These are phyloP conservation scores for Sminthurinus aureus DNA, from an alignment of 2,888 invertebrate species.

Conservation along the genomic window DNA sequence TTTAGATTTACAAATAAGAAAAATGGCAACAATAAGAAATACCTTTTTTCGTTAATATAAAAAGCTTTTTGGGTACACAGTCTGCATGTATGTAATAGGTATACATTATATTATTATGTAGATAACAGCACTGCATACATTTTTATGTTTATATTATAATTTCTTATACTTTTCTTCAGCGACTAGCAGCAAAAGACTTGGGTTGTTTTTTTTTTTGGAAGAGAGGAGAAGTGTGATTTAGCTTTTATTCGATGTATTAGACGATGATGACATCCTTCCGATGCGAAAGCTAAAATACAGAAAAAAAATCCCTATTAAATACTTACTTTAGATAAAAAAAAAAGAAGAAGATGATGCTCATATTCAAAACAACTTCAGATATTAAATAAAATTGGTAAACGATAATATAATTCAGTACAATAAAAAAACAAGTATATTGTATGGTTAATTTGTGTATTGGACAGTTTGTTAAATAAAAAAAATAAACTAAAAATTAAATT, in stretches of 20 bases:
- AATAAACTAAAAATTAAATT: neutral
- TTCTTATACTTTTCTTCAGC: neutral
- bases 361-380: neutral
- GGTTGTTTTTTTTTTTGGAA: too few species aligned
- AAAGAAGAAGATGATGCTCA: neutral
- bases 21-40: neutral
- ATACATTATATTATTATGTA: too few species aligned
- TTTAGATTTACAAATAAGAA: neutral
- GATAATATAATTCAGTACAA: neutral
- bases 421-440: neutral
- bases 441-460: neutral
- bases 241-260: conserved; percentile 10
- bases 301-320: neutral
- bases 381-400: neutral
- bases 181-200: too few species aligned
- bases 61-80: neutral
- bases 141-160: too few species aligned
- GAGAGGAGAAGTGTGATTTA: neutral
- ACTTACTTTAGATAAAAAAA: neutral
- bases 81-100: neutral
- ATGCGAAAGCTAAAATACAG: conserved; percentile 32
- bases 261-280: conserved; percentile 28
- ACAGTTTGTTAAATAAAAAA: neutral
- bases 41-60: neutral
- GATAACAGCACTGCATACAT: too few species aligned